Conservation (phyloP, 2,888 invertebrate genomes). For the Galerucella calmariensis region DNA sequence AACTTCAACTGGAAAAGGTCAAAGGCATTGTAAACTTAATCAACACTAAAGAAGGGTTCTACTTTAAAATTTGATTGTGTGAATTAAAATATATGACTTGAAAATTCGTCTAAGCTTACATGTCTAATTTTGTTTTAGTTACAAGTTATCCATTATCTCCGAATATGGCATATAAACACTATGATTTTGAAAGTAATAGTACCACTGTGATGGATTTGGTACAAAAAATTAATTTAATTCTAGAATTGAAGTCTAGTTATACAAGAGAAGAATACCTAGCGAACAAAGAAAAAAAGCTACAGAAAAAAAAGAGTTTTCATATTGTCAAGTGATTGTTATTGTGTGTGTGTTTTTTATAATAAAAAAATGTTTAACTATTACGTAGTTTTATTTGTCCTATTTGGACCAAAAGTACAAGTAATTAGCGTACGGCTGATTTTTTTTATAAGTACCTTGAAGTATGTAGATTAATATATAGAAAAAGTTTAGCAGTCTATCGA, state of each 20-base stretch:
- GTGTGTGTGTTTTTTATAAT: conserved; percentile 17
- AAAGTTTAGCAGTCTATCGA: too few species aligned
- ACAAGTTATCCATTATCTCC: conserved; percentile 56
- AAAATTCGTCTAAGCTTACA: too few species aligned
- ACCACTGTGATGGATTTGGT: conserved; percentile 84
- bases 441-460: too few species aligned
- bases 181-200: conserved; percentile 88
- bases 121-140: conserved; percentile 44
- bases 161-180: conserved; percentile 80
- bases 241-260: conserved; percentile 83
- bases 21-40: too few species aligned
- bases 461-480: too few species aligned
- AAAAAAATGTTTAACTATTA: conserved; percentile 18
- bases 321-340: conserved; percentile 33
- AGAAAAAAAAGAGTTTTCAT: conserved; percentile 64
- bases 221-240: conserved; percentile 86
- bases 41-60: too few species aligned
- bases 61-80: too few species aligned
- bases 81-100: too few species aligned
- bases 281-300: conserved; percentile 76
- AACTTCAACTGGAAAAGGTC: too few species aligned
- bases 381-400: too few species aligned
- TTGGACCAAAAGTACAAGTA: too few species aligned
- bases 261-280: conserved; percentile 85
- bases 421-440: too few species aligned